Percentiles rank a stretch among this genome's conserved stretches.
Conservation (phyloP, 2,797 vertebrate genomes). For the Odontamblyopus rebecca region DNA sequence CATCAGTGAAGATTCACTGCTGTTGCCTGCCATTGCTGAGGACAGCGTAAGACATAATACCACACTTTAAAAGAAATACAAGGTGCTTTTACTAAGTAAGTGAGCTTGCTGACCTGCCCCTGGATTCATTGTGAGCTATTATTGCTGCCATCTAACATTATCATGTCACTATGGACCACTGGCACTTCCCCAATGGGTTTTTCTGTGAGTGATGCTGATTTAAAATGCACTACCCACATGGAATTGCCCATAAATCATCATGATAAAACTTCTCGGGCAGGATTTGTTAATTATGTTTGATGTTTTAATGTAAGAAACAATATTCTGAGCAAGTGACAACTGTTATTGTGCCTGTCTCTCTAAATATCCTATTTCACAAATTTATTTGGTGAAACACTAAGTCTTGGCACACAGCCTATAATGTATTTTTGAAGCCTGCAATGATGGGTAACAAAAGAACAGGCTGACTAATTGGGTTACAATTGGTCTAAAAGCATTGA, state of each 20-base stretch:
- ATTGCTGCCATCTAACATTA: constrained; percentile 12
- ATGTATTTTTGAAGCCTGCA: neutral
- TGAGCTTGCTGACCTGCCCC: neutral
- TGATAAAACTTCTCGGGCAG: neutral
- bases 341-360: constrained; percentile 21
- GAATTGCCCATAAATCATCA: neutral
- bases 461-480: constrained; percentile 35
- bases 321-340: constrained; percentile 26
- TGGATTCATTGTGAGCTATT: constrained; percentile 14
- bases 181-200: constrained; percentile 6
- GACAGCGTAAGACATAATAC: constrained; percentile 1
- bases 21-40: too few relatives aligned
- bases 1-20: too few relatives aligned
- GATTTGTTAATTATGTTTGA: neutral
- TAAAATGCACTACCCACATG: neutral
- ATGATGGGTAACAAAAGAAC: constrained; percentile 25
- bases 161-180: constrained; percentile 18
- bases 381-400: neutral
- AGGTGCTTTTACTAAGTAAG: constrained; percentile 22
- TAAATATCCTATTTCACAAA: constrained; percentile 4
- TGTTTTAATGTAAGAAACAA: neutral
- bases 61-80: constrained; percentile 19
- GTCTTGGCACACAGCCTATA: neutral
- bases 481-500: neutral
- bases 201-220: constrained; percentile 10